Conservation (phyloP, 1,140 invertebrate species). For the Scaptodrosophila lebanonensis region DNA sequence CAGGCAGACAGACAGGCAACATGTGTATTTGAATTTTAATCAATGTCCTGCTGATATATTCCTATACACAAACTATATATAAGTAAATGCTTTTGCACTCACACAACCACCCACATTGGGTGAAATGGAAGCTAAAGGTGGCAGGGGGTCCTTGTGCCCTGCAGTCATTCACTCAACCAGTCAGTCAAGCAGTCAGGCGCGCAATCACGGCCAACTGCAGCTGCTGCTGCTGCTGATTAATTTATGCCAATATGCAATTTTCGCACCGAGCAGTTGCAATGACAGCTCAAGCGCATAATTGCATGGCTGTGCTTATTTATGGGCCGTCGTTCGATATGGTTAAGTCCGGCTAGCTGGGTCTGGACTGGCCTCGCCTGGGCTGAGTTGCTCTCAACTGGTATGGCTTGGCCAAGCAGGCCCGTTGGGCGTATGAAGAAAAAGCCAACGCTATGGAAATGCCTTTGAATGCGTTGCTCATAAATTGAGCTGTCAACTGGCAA, state of each 20-base stretch:
- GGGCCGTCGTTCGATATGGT: too few species aligned
- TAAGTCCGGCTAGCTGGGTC: too few species aligned
- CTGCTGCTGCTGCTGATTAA: conserved; percentile 57
- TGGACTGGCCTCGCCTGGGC: too few species aligned
- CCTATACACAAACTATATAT: conserved; percentile 16
- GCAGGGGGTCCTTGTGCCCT: conserved; percentile 2
- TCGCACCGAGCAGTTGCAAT: conserved; percentile 59
- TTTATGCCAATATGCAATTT: conserved; percentile 74
- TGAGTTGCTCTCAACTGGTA: not conserved
- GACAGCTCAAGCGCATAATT: conserved; percentile 70
- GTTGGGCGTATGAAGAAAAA: conserved; percentile 9
- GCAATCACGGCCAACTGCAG: conserved; percentile 53
- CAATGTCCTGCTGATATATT: not conserved
- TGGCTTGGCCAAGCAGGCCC: too few species aligned
- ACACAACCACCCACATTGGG: conserved; percentile 15
- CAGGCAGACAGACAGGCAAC: not conserved
- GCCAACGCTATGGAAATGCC: conserved; percentile 41
- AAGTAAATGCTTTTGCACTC: conserved; percentile 24
- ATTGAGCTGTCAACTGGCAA: conserved; percentile 68
- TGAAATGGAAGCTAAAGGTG: conserved; percentile 10
- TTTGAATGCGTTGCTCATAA: conserved; percentile 49
- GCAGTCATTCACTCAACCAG: not conserved
- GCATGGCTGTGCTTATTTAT: conserved; percentile 63
- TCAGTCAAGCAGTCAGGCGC: conserved; percentile 31
- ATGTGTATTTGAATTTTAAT: not conserved